Base-by-base conservation (phyloP, 2,113 vertebrate species). In the Gorsachius goisagi region DNA sequence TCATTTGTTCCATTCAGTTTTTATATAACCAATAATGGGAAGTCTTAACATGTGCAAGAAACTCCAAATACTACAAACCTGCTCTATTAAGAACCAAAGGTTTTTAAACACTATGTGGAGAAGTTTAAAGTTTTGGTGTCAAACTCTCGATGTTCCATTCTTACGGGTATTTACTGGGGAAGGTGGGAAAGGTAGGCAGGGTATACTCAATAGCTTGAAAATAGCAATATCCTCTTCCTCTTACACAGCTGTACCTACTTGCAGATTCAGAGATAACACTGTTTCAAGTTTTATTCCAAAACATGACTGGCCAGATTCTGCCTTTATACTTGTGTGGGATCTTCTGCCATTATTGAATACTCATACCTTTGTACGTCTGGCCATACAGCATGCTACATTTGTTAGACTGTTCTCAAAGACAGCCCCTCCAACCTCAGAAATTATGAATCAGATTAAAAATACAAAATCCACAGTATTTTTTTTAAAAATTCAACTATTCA, bases 401-500 rank as follows among this genome's bases (percentile, higher is more conserved):
- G 26, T 45, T 18, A 72, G 21, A 44, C 18, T 78, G 18, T 13
- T 66, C 32, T 45, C 50, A 72, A 77, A 84, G 53, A 47, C 15
- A 41, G 28, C 3, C 17, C 16, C 28, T 35, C 30, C 15, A 9
- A 33, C 30, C 32, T 88, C 17, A 27, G 44, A 59, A 88, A 92
- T 64, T 10, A 58, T 6, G 2, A 76, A 30, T 44, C 64, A 32
- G 24, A 59, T 56, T 71, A 55, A 81, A 76, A 58, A 69, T 20
- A 79, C 9, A 82, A 63, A 55, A 1, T 1, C 10, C 18, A 2
- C 2, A 67, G 44, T 9, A n/a, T 33, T 23, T 41, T 5, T 5
- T 11, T 33, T 47, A 50, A 68, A 44, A 12, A 2, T 14, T 18
- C 35, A 45, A 37, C 5, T 4, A 71, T 27, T 69, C 6, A 79